These are phyloP conservation scores for Meiosimyza decipiens DNA, from an alignment of 2,888 invertebrate species.

Conservation along the genomic window DNA sequence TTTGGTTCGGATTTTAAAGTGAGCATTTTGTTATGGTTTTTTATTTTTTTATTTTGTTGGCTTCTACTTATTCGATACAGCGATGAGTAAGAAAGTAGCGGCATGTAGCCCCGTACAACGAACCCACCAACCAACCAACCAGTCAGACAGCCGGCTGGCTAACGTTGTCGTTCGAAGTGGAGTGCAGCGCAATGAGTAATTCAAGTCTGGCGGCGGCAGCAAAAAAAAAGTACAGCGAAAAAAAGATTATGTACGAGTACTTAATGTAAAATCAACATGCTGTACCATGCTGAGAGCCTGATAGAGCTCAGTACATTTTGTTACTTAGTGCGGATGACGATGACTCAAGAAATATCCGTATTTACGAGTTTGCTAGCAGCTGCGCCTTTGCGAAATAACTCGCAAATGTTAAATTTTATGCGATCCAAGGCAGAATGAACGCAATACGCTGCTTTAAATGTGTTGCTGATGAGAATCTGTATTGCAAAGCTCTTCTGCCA, in stretches of 20 bases:
- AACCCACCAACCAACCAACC: conserved; percentile 18
- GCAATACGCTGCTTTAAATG: too few relatives aligned
- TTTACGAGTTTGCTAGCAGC: background rate
- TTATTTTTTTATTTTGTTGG: background rate
- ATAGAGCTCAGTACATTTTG: conserved; percentile 67
- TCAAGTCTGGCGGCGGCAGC: conserved; percentile 36
- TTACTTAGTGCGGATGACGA: conserved; percentile 59
- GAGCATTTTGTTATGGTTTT: background rate
- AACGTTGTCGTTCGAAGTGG: conserved; percentile 10
- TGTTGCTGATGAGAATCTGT: too few relatives aligned
- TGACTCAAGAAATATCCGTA: conserved; percentile 11
- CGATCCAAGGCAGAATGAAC: too few relatives aligned
- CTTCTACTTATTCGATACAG: conserved; percentile 23
- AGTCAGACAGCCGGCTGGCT: conserved; percentile 21
- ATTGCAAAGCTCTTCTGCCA: too few relatives aligned
- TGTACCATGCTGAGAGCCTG: conserved; percentile 61
- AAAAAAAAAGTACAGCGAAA: conserved; percentile 40
- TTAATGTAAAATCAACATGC: conserved; percentile 63
- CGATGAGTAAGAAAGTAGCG: conserved; percentile 48
- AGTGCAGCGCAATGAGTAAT: conserved; percentile 55
- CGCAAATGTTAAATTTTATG: too few relatives aligned
- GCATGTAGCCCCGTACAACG: conserved; percentile 32
- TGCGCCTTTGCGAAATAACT: background rate
- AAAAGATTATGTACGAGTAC: conserved; percentile 50
- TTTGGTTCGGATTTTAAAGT: too few relatives aligned